Base-by-base conservation (phyloP, 2,888 invertebrate species). In the Acrocyrtus sp. region DNA sequence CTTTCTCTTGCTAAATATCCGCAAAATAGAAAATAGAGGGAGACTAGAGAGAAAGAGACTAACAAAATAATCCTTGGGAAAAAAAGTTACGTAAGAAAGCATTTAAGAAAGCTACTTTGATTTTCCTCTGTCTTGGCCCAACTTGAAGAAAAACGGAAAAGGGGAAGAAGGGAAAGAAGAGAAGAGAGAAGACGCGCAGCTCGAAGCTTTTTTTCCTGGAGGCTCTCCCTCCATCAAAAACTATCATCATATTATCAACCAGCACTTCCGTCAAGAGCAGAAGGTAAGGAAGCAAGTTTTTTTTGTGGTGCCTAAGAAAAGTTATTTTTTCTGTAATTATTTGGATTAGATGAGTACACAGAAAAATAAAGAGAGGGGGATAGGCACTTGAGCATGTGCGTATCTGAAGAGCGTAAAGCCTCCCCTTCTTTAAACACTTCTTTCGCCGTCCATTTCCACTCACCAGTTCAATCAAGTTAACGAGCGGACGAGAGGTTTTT, bases 291-390 rank as follows among this genome's bases (percentile, higher is more conserved):
- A 68, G 61, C 50, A 29, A 54, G 68, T 61, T 61, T 68, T 68
- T 68, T 68, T n/a, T n/a, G n/a, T n/a, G 68, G 61, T 68, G 61
- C 61, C 61, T 68, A 63, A n/a, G n/a, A n/a, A 72, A 72, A 72
- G 70, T 72, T 72, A 58, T 58, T 72, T 57, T 58, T 29, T 45
- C 24, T 51, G 70, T 63, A 72, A 72, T 72, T 63, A 72, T 63
- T 72, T 57, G 61, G 68, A 68, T 68, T 68, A 68, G 48, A 47
- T 57, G 41, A 43, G 63, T 34, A 63, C 50, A 58, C 62, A 70
- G 61, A 60, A 61, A 68, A 67, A 72, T 63, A n/a, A n/a, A n/a
- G n/a, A n/a, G n/a, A n/a, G n/a, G n/a, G n/a, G n/a, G n/a, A n/a
- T n/a, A n/a, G n/a, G n/a, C n/a, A n/a, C n/a, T n/a, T n/a, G n/a